Evolutionary conservation across 2,888 invertebrate genomes (phyloP).

Genomic region (Seladonia tumulorum): DNA sequence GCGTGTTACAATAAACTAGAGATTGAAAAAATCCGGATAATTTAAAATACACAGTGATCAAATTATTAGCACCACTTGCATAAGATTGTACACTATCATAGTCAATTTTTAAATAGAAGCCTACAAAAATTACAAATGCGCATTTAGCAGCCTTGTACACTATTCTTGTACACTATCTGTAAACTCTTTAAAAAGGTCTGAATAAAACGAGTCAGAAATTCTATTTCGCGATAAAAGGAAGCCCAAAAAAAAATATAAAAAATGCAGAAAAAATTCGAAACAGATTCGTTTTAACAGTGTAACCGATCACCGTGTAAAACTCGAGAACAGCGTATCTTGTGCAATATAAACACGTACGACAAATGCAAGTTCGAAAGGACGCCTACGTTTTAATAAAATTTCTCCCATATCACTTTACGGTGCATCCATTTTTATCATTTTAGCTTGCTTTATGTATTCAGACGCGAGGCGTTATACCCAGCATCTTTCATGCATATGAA

Average conservation of each 20-base stretch:
- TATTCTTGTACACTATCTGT: no score
- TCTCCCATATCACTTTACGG: background rate
- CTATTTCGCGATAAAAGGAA: no score
- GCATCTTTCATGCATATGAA: conserved; percentile 29
- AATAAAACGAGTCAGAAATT: background rate
- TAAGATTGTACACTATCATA: no score
- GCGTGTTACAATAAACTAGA: background rate
- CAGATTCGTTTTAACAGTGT: background rate
- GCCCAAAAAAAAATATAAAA: background rate
- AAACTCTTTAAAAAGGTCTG: background rate
- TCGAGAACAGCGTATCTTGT: background rate
- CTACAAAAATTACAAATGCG: no score
- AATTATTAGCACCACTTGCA: no score
- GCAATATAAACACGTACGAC: conserved; percentile 25
- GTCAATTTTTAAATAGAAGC: no score
- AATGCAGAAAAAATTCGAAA: background rate
- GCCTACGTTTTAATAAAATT: conserved; percentile 23
- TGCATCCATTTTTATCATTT: conserved; percentile 28
- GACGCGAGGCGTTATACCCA: background rate
- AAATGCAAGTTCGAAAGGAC: background rate
- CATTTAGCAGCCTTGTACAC: no score
- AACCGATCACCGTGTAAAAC: background rate
- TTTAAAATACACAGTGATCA: no score
- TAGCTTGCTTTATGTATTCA: conserved; percentile 14
- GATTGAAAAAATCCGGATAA: no score